A percentile compares a stretch with the other conserved stretches of the same genome.
Conservation (phyloP, 2,113 vertebrate species). For the Corapipo altera region DNA sequence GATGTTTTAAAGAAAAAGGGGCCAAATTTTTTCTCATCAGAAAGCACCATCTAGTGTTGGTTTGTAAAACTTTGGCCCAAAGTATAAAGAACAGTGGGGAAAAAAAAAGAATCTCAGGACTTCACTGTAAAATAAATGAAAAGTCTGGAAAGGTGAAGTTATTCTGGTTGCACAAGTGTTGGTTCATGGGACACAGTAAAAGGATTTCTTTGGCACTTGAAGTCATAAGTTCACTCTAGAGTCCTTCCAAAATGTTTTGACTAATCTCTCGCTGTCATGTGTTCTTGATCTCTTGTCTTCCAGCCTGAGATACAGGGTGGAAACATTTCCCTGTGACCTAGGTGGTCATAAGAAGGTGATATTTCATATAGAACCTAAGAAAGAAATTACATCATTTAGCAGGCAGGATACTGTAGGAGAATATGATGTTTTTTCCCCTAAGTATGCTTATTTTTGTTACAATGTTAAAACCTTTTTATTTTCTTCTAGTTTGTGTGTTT, state of each 20-base stretch:
- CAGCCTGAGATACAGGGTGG: background rate
- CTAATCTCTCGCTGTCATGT: background rate
- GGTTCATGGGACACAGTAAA: background rate
- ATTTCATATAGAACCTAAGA: background rate
- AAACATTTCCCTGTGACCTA: background rate
- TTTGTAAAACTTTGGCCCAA: background rate
- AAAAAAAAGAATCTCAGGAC: background rate
- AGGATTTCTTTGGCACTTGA: background rate
- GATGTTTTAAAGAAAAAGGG: background rate
- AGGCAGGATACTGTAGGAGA: background rate
- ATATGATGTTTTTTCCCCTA: background rate
- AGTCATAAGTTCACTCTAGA: background rate
- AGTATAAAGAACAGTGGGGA: background rate
- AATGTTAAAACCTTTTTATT: background rate
- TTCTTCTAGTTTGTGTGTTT: background rate
- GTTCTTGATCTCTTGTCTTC: background rate
- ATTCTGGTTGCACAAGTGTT: background rate
- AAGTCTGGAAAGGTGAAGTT: background rate
- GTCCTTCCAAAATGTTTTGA: background rate
- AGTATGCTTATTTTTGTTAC: background rate
- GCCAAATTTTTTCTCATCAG: background rate
- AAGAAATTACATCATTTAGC: background rate
- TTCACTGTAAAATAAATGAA: background rate
- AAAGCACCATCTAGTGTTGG: conserved; percentile 59
- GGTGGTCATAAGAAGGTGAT: background rate